Evolutionary conservation across 2,797 vertebrate species (phyloP).

Genomic region (Thaleichthys pacificus): DNA sequence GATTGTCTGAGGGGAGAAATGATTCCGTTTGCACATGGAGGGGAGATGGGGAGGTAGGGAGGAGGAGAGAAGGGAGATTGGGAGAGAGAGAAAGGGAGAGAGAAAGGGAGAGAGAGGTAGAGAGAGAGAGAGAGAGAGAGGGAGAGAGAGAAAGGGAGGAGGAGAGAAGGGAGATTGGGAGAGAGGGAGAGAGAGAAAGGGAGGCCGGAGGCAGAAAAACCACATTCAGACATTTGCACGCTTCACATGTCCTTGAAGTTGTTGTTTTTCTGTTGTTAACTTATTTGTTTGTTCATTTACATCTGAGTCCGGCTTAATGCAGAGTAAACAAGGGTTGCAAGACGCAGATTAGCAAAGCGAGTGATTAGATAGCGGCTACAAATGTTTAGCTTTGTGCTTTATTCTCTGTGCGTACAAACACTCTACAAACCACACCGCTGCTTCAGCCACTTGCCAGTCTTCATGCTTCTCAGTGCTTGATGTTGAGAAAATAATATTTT

Average conservation of each 20-base stretch:
- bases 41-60: neutral
- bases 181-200: too few species aligned
- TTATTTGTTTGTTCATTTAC: neutral
- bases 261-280: neutral
- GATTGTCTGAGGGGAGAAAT: conserved; percentile 58
- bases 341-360: neutral
- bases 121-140: neutral
- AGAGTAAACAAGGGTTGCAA: neutral
- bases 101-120: too few species aligned
- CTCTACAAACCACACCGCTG: conserved; percentile 40
- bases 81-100: too few species aligned
- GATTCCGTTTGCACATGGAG: conserved; percentile 36
- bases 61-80: too few species aligned
- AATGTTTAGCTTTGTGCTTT: conserved; percentile 57
- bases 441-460: conserved; percentile 45
- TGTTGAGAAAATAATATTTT: conserved; percentile 62
- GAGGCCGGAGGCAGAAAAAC: neutral
- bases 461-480: conserved; percentile 32
- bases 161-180: neutral
- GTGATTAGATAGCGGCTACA: conserved; percentile 1
- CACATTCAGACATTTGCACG: neutral
- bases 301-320: neutral
- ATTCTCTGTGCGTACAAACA: conserved; percentile 54
- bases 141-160: too few species aligned
- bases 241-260: neutral